Evolutionary conservation across 2,888 invertebrate genomes (phyloP).

Genomic region (Idaea aversata): DNA sequence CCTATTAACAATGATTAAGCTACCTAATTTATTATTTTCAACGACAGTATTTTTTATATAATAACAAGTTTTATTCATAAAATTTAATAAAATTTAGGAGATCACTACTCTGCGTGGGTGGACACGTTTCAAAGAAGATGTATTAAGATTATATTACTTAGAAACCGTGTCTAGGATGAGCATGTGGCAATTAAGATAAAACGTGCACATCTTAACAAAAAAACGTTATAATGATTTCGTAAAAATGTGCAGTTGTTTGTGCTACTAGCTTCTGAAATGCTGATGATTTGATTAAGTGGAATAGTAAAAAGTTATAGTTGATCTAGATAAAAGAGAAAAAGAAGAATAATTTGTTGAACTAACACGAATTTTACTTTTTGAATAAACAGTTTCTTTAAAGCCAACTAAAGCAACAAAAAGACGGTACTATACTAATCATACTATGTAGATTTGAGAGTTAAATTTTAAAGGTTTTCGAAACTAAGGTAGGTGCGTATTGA

Average conservation of each 20-base stretch:
- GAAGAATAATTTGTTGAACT: too few relatives aligned
- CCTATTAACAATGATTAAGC: neutral
- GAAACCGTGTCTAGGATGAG: conserved; percentile 49
- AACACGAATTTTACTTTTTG: too few relatives aligned
- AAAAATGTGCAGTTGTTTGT: conserved; percentile 13
- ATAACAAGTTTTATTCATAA: conserved; percentile 21
- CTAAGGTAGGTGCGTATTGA: too few relatives aligned
- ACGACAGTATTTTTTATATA: neutral
- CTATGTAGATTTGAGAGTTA: too few relatives aligned
- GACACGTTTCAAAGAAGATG: conserved; percentile 45
- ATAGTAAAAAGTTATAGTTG: neutral
- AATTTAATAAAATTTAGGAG: conserved; percentile 16
- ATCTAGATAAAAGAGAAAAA: too few relatives aligned
- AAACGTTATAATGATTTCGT: conserved; percentile 18
- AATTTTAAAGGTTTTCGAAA: too few relatives aligned
- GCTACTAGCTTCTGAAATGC: conserved; percentile 13
- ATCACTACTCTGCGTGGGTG: conserved; percentile 34
- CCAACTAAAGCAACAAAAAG: too few relatives aligned
- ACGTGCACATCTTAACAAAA: conserved; percentile 28
- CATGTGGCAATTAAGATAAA: conserved; percentile 48
- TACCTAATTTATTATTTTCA: neutral
- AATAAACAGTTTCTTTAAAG: too few relatives aligned
- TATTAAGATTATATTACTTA: conserved; percentile 55
- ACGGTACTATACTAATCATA: too few relatives aligned
- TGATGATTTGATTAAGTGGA: neutral